Base-by-base conservation (phyloP, 2,797 vertebrate species). In the Mus caroli region DNA sequence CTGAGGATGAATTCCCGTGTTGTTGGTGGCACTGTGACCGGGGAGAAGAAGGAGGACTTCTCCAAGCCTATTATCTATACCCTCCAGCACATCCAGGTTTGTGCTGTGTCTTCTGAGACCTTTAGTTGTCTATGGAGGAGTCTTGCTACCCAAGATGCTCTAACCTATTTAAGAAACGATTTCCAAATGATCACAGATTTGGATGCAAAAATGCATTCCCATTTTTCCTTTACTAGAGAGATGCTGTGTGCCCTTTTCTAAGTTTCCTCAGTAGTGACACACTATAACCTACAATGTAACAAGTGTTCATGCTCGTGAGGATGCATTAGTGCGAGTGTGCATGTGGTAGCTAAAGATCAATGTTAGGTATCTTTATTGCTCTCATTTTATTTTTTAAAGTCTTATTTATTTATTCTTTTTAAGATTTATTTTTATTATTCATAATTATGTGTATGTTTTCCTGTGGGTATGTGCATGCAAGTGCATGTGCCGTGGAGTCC, bases 1-100 rank as follows among this genome's bases (percentile, higher is more conserved):
- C 96, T 98, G 78, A 82, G 96, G 86, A 98, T 99, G 76, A 99
- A 98, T 97, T 99, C 99, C 52, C 98, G 98, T 87, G 93, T 99
- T 1, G 94, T 97, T 40, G 98, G 98, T 1, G 98, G 98, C n/a
- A 93, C 96, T 12, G 98, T 99, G 75, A 99, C 98, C 1, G 99
- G 99, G 93, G 31, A n/a, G 77, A 91, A 98, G 93, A 99, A 98
- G 52, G 95, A 77, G 0, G 46, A 88, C 22, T 98, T 99, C 60
- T 50, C 97, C 40, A 56, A 98, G 1, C 96, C 98, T 0, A 24
- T 99, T n/a, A 90, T 28, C 0, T 94, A 99, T 90, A 99, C 96
- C 2, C 97, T 99, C 90, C 2, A 98, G 52, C 99, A 99, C 92
- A 96, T 98, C 50, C 13, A 98, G 98, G 99, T 99, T 43, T 56